Base-by-base conservation (phyloP, 2,797 vertebrate species). In the Cynopterus sphinx region DNA sequence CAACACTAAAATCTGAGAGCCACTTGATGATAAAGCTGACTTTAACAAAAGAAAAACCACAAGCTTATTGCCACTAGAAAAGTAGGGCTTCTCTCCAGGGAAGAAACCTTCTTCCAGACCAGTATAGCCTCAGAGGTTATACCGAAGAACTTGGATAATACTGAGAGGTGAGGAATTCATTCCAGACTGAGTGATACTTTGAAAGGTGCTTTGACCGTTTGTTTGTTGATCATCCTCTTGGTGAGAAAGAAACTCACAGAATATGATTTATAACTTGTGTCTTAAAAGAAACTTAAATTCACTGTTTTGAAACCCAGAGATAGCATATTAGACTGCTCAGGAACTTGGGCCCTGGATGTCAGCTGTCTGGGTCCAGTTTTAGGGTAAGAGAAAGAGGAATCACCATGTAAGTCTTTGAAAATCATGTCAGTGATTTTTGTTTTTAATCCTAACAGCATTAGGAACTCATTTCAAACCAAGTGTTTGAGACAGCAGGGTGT, bases 221-320 rank as follows among this genome's bases (percentile, higher is more conserved):
- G 19, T 83, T 39, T 53, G 46, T n/a, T 91, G n/a, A 70, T 74
- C 33, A 43, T 78, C n/a, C 71, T 19, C 22, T 90, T 92, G 86
- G 33, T 90, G 61, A 87, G 77, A 85, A 90, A 84, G 33, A 93
- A 89, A 70, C n/a, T 91, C 46, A 22, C 11, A 78, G 71, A 81
- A 5, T 16, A n/a, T 28, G 28, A 68, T 68, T 67, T 81, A 13
- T 85, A 43, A 33, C 19, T 90, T 22, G 16, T 33, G 51, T 21
- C 71, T 57, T 59, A 33, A 83, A 87, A 74, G 36, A 33, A 36
- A 59, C 16, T 67, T 59, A 83, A 77, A 65, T 63, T 7, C 59
- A 68, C 51, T 81, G 9, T 77, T 71, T 86, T 5, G 21, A 86
- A 91, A 46, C 33, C 26, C 51, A 33, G 71, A 87, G 28, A n/a